These are phyloP conservation scores for Cladopsammia gracilis DNA, from an alignment of 64 coral and sea anemone species.

Conservation along the genomic window DNA sequence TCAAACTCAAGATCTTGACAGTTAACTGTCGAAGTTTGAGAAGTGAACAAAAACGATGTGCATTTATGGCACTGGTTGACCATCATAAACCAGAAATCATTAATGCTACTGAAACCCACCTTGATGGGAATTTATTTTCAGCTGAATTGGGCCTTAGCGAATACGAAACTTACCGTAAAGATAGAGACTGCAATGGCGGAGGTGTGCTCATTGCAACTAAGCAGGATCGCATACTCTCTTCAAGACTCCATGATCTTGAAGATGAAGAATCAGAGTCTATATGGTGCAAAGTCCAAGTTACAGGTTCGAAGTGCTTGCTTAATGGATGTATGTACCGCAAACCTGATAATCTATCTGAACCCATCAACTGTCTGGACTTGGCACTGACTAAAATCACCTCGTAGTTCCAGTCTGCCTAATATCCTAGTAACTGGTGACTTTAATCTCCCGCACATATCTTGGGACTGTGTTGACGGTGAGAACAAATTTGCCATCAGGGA, in stretches of 20 bases:
- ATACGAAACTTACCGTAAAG: constrained; percentile 62
- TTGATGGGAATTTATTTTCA: neutral
- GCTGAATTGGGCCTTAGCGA: neutral
- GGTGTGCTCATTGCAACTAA: constrained; percentile 31
- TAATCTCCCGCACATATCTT: constrained; percentile 64
- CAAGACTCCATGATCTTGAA: constrained; percentile 62
- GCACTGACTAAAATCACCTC: constrained; percentile 14
- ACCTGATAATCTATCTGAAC: constrained; percentile 10
- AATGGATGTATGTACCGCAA: constrained; percentile 64
- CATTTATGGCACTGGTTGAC: constrained; percentile 27
- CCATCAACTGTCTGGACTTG: constrained; percentile 49
- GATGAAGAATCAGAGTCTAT: constrained; percentile 43
- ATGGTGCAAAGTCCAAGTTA: constrained; percentile 74
- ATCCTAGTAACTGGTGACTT: no score
- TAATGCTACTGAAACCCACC: constrained; percentile 54
- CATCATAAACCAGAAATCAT: constrained; percentile 63
- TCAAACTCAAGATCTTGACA: constrained; percentile 37
- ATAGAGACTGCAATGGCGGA: constrained; percentile 48
- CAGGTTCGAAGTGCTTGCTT: constrained; percentile 41
- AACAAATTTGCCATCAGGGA: constrained; percentile 40
- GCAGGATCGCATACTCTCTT: constrained; percentile 26
- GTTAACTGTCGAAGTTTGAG: constrained; percentile 54
- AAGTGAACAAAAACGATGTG: constrained; percentile 37
- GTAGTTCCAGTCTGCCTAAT: constrained; percentile 39
- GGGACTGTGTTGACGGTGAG: constrained; percentile 59